Base-by-base conservation (phyloP, 2,113 vertebrate species). In the Aplodontia rufa region DNA sequence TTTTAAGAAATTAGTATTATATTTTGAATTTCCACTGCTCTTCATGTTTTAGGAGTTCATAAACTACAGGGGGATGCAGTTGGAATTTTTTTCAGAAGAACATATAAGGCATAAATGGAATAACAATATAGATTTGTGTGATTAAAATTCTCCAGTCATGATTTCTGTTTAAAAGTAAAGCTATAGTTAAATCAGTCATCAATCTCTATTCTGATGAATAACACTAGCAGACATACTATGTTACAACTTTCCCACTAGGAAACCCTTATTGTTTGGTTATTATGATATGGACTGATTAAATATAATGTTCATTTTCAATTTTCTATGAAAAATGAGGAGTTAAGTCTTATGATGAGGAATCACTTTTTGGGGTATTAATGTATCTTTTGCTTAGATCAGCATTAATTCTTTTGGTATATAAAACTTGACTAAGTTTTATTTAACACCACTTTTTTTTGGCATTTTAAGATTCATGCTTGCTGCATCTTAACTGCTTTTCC, bases 141-240 rank as follows among this genome's bases (percentile, higher is more conserved):
- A 28, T 79, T 90, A 94, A 80, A 96, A 95, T 83, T 79, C 53
- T 94, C 51, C 24, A 87, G 0, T 82, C 19, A 47, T 93, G 40
- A 60, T 92, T 95, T 91, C 47, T 62, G 12, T 69, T 62, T 88
- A 88, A 93, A 93, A 40, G 28, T 80, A 88, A 91, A 72, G 75
- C 37, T 51, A 45, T 64, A 79, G 79, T 74, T 80, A 89, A 55
- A 68, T 62, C 10, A 28, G 35, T 75, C 37, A 85, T 17, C 17
- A 87, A 5, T 75, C 22, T 82, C 20, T 80, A 84, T 76, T 92
- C 58, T 92, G 51, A n/a, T 94, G 66, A 87, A 80, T 91, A 69
- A 24, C 62, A 13, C 20, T 80, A 16, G 17, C 7, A 79, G 37
- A 32, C 8, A 32, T 62, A 9, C 80, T 93, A 42, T 30, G 68